Evolutionary conservation across 2,113 vertebrate species (phyloP).

Genomic region (Phainopepla nitens): DNA sequence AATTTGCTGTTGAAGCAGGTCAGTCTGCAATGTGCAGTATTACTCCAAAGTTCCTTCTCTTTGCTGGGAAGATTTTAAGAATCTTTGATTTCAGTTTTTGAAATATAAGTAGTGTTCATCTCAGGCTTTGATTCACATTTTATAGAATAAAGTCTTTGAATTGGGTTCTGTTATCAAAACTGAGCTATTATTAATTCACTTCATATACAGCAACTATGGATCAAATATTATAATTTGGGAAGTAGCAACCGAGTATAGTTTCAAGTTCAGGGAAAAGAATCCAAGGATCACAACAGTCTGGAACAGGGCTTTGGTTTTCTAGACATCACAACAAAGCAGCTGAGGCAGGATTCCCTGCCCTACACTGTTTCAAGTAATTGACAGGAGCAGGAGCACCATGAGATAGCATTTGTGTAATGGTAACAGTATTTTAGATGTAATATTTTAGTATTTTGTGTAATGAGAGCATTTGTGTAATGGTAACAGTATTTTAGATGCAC

Average conservation of each 20-base stretch:
- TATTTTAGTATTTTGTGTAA: too few species aligned
- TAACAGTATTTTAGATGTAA: not conserved
- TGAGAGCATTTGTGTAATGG: not conserved
- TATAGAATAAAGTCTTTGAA: not conserved
- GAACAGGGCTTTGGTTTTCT: not conserved
- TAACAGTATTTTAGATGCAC: not conserved
- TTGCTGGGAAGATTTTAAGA: not conserved
- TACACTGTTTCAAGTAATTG: not conserved
- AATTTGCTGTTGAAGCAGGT: not conserved
- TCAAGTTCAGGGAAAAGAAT: not conserved
- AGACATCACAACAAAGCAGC: not conserved
- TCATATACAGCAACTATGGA: not conserved
- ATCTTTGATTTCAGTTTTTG: not conserved
- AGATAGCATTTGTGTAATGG: accelerated
- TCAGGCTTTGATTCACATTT: not conserved
- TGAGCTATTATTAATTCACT: not conserved
- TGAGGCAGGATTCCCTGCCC: not conserved
- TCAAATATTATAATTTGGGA: not conserved
- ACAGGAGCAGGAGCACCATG: not conserved
- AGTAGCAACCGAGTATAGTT: not conserved
- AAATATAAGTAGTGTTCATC: not conserved
- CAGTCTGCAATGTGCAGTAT: not conserved
- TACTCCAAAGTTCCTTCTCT: not conserved
- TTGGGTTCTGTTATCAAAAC: not conserved
- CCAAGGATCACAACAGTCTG: not conserved